These are phyloP conservation scores for Phataginus tetradactyla DNA, from an alignment of 2,797 vertebrate genomes.

Conservation along the genomic window DNA sequence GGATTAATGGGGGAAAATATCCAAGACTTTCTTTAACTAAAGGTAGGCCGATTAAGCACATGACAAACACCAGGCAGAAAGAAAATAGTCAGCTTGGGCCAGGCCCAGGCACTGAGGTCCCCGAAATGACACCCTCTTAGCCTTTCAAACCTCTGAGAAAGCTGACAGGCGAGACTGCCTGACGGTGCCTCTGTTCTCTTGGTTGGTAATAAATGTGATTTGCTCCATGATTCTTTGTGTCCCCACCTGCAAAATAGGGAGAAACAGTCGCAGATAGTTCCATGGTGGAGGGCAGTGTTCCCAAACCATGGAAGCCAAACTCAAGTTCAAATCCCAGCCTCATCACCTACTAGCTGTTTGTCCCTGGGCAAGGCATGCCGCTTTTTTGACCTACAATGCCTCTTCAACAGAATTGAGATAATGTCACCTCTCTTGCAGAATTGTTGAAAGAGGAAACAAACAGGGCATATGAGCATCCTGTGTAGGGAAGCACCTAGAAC, in stretches of 20 bases:
- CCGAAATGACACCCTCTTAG: background rate
- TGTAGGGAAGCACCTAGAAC: background rate
- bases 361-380: background rate
- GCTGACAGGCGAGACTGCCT: background rate
- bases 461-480: background rate
- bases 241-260: fast-evolving
- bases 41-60: background rate
- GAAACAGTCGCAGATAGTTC: background rate
- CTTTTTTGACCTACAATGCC: background rate
- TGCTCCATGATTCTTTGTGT: background rate
- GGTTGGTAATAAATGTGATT: background rate
- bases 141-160: background rate
- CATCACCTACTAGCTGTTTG: background rate
- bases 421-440: background rate
- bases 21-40: background rate
- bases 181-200: background rate
- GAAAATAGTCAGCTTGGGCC: background rate
- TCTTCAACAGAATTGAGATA: background rate
- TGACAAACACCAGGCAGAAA: background rate
- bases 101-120: background rate
- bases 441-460: background rate
- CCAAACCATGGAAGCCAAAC: background rate
- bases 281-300: background rate
- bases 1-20: background rate
- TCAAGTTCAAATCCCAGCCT: background rate